Evolutionary conservation across 2,113 vertebrate species (phyloP), one percentile per base, ranked within the genome.

Genomic region (Paraplagusia blochii): DNA sequence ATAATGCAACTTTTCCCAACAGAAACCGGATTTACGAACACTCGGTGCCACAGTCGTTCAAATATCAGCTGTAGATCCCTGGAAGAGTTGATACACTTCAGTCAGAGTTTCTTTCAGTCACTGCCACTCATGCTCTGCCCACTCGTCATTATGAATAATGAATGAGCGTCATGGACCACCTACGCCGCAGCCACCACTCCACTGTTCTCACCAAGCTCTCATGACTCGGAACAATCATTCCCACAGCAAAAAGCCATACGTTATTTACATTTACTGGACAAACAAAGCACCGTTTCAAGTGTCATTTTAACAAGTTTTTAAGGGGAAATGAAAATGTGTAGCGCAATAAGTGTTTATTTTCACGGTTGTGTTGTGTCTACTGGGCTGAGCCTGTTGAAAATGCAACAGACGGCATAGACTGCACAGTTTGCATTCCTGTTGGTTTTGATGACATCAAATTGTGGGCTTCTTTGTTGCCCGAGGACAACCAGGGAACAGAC

Each of bases 391-490:
- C 44, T 50, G 19, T n/a, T 55, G 64, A 66, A 62, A 71, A 66
- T 53, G 72, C 47, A 51, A 46, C 74, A 56, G 49, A 72, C 43
- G 40, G 29, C 60, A 63, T 46, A 76, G 60, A 51, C 35, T 66
- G 58, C 18, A 16, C 45, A 63, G 69, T 58, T 76, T 53, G 54
- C 85, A 82, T 80, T 83, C 68, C 45, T 73, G 47, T 40, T 85
- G 80, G 58, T 66, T 75, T 63, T 83, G 83, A 87, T 87, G 81
- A 90, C 88, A 82, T 90, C 86, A 88, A 85, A 79, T 73, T 76
- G 89, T 90, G 85, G 89, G 89, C 67, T 60, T 72, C 51, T 85
- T 87, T 87, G 88, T 88, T 84, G 64, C 40, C 72, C 45, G 62
- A 11, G 63, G 69, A 58, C 68, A 77, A 58, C 53, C 9, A 17